Conservation (phyloP, 2,797 vertebrate genomes). For the Hippopotamyrus pictus region DNA sequence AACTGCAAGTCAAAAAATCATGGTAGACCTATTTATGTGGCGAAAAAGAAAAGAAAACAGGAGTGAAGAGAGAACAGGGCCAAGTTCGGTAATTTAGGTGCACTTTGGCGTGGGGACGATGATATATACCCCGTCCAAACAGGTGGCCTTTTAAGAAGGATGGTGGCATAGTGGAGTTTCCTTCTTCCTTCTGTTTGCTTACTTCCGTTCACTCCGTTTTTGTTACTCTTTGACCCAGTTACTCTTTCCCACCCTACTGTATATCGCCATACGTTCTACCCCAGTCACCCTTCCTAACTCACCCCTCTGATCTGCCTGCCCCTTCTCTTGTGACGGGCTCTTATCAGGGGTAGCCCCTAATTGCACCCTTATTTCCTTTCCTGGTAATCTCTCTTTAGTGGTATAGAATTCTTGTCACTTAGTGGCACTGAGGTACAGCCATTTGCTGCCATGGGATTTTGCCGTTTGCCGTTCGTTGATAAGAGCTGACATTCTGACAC, state of each 20-base stretch:
- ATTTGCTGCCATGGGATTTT: constrained; percentile 47
- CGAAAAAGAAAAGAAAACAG: not conserved
- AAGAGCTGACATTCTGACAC: constrained; percentile 45
- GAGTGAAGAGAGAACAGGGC: not conserved
- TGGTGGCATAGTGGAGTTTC: constrained; percentile 39
- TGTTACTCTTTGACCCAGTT: not conserved
- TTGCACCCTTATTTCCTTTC: constrained; percentile 48
- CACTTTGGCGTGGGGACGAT: constrained; percentile 14
- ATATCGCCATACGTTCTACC: not conserved
- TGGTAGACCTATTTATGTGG: not conserved
- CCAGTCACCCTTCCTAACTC: not conserved
- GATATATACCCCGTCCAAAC: constrained; percentile 30
- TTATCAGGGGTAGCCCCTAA: constrained; percentile 50
- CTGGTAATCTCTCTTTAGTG: constrained; percentile 44
- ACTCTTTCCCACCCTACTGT: not conserved
- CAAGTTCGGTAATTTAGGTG: constrained; percentile 14
- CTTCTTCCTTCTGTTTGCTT: constrained; percentile 34
- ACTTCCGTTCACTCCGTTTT: not conserved
- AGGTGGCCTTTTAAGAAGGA: constrained; percentile 33
- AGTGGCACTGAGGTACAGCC: constrained; percentile 41
- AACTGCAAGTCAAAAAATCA: not conserved
- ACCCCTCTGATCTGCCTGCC: not conserved
- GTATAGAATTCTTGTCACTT: constrained; percentile 42
- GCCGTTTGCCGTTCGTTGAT: constrained; percentile 44
- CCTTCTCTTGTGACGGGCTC: constrained; percentile 29